Percentiles rank a stretch among this genome's conserved stretches.
Conservation (phyloP, 2,888 invertebrate species). For the Abscondita cerata region DNA sequence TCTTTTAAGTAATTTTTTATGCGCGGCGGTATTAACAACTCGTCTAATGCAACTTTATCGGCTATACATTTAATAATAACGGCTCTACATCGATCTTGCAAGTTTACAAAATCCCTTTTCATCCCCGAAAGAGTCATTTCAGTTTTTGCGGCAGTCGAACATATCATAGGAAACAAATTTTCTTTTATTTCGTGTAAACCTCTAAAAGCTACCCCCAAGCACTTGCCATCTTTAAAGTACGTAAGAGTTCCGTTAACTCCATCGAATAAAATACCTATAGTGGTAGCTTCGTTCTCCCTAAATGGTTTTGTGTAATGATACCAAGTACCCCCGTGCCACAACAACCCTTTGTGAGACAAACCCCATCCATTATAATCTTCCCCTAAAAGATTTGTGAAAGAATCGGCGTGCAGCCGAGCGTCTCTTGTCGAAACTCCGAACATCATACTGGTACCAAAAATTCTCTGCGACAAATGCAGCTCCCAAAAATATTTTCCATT, state of each 20-base stretch:
- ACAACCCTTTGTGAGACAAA: conserved; percentile 73
- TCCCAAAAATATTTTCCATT: conserved; percentile 72
- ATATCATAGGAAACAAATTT: conserved; percentile 72
- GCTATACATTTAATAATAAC: conserved; percentile 66
- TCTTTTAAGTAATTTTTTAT: conserved; percentile 66
- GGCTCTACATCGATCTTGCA: conserved; percentile 73
- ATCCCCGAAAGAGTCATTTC: conserved; percentile 71
- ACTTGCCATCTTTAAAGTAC: conserved; percentile 73
- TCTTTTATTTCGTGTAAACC: conserved; percentile 68
- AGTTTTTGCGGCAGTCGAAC: conserved; percentile 78
- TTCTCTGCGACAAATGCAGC: conserved; percentile 66
- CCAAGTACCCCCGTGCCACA: conserved; percentile 73
- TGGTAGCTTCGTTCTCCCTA: conserved; percentile 71
- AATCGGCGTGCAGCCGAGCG: conserved; percentile 67
- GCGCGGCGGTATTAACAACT: conserved; percentile 65
- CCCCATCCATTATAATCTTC: conserved; percentile 76
- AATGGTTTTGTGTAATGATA: conserved; percentile 72
- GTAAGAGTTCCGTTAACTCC: conserved; percentile 72
- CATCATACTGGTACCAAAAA: conserved; percentile 80
- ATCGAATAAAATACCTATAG: conserved; percentile 73
- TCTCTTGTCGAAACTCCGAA: conserved; percentile 67
- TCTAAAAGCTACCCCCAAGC: conserved; percentile 74
- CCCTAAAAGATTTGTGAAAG: conserved; percentile 75
- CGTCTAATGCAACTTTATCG: conserved; percentile 61
- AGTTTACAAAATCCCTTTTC: conserved; percentile 68